These are phyloP conservation scores for Paramuricea clavata DNA, from an alignment of 92 coral and sea anemone species.

Conservation along the genomic window DNA sequence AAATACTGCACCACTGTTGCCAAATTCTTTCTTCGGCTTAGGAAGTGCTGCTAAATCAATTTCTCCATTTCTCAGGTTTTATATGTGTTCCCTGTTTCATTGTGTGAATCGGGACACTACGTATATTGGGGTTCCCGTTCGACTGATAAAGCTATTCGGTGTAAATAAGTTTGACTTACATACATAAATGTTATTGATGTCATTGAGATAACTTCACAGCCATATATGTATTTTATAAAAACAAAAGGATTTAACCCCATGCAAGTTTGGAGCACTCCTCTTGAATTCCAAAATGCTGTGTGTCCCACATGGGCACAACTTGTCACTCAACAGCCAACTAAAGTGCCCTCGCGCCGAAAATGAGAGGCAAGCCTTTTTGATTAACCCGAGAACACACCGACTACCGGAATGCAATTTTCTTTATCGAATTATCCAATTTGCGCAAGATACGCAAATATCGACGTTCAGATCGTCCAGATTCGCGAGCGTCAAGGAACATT, in stretches of 20 bases:
- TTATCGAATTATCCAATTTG: not conserved
- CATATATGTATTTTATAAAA: not conserved
- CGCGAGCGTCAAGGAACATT: not conserved
- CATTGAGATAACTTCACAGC: not conserved
- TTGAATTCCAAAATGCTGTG: not conserved
- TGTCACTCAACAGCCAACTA: not conserved
- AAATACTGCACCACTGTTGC: too few relatives aligned
- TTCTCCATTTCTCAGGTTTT: too few relatives aligned
- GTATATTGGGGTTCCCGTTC: too few relatives aligned
- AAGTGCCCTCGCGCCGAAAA: not conserved
- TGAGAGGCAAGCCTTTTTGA: not conserved
- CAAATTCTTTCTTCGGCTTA: too few relatives aligned
- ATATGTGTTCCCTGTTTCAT: too few relatives aligned
- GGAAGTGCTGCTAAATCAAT: too few relatives aligned
- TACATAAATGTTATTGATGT: not conserved
- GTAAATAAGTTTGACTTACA: not conserved
- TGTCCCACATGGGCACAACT: not conserved
- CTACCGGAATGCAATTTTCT: not conserved
- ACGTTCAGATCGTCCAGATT: not conserved
- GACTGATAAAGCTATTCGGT: not conserved
- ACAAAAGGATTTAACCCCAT: constrained; percentile 1
- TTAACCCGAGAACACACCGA: not conserved
- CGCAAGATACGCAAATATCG: not conserved
- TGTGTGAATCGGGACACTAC: too few relatives aligned
- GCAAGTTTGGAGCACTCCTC: constrained; percentile 3